Base-by-base conservation (phyloP, 1,140 invertebrate genomes). In the Xylocopa sonorina region DNA sequence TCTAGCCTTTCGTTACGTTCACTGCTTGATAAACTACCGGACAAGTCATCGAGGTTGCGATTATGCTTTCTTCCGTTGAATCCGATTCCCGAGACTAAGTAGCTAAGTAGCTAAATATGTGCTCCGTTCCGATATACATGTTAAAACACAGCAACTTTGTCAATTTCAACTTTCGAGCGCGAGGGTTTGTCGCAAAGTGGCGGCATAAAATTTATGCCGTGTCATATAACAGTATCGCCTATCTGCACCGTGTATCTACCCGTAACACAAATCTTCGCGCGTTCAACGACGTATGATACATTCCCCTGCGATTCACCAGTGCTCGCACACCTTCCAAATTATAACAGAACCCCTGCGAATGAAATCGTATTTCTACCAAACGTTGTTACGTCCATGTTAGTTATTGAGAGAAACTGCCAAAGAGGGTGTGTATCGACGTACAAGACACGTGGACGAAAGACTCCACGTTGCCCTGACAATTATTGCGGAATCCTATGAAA, bases 201-300 rank as follows among this genome's bases (percentile, higher is more conserved):
- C 41, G 32, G 2, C 43, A 51, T 62, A 62, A 51, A 78, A 78
- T 78, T 78, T 71, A 71, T 78, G 58, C 24, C 43, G 43, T 27
- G 75, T 71, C 75, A 48, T 62, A 50, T 48, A 57, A 38, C 46
- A 27, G 41, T 57, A 78, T 55, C 32, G 34, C 18, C 53, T 78
- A 71, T 62, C 67, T 10, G 51, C 16, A 21, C 16, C 38, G 6
- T 18, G 64, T 46, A 77, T 69, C 75, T 50, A 50, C 66, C 38
- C 34, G 75, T 62, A 78, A 62, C 55, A 69, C 66, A 78, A 71
- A 77, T 77, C 75, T 69, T 53, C 55, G 29, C 3, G 6, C 21
- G 10, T 60, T 32, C 75, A 29, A 60, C 75, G 34, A 51, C 32
- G 24, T 32, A 62, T 69, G 67, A 78, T 71, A 43, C 67, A 78